Evolutionary conservation across 2,797 vertebrate species (phyloP).

Genomic region (Vireo griseus): DNA sequence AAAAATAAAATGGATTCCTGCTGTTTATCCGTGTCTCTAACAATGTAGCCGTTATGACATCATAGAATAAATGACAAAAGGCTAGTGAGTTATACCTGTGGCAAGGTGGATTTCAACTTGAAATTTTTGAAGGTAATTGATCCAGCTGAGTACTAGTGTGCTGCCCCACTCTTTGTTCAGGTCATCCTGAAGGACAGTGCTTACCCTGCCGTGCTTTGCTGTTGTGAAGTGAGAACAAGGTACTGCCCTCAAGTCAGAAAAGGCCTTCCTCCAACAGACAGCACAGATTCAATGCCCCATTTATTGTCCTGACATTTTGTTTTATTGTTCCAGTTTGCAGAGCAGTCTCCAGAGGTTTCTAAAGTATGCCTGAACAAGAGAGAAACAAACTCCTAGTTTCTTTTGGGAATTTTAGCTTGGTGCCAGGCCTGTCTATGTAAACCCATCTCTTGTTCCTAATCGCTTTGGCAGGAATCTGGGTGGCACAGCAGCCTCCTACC

Average conservation of each 20-base stretch:
- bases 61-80: background rate
- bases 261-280: background rate
- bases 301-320: slow-evolving; percentile 54
- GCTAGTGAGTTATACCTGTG: background rate
- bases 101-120: background rate
- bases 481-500: background rate
- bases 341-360: background rate
- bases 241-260: background rate
- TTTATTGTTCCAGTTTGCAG: slow-evolving; percentile 21
- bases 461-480: background rate
- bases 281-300: background rate
- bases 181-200: background rate
- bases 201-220: background rate
- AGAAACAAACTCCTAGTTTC: background rate
- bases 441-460: background rate
- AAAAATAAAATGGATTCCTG: background rate
- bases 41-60: background rate
- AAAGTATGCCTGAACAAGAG: slow-evolving; percentile 44
- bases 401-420: background rate
- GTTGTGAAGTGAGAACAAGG: background rate
- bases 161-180: background rate
- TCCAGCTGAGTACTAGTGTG: background rate
- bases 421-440: background rate
- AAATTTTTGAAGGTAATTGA: background rate
- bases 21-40: background rate